phyloP scores from a whole-genome alignment of 2,113 vertebrate genomes.

The Pedetes capensis region DNA sequence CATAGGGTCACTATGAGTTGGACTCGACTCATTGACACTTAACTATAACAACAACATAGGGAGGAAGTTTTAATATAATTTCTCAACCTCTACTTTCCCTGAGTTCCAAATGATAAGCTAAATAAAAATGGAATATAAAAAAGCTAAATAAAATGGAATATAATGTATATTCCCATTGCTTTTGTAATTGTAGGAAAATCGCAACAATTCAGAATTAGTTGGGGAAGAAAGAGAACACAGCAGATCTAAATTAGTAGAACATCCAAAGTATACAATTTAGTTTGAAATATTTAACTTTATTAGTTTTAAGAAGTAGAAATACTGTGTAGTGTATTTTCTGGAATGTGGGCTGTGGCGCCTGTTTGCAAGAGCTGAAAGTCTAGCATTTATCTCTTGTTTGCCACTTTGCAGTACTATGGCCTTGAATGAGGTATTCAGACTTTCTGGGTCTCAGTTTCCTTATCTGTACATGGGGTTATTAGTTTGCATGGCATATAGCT shows the following conservation, averaged over 20 bases:
- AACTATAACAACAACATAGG: too few relatives aligned
- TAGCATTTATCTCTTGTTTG: background rate
- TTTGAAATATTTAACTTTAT: slow-evolving; percentile 6
- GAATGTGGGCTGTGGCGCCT: background rate
- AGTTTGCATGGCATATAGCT: background rate
- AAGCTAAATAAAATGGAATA: background rate
- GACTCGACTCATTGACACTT: too few relatives aligned
- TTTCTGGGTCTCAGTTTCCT: background rate
- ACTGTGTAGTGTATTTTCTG: background rate
- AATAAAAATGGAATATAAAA: too few relatives aligned
- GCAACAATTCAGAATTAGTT: background rate
- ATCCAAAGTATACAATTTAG: background rate
- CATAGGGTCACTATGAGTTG: too few relatives aligned
- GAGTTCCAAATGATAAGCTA: background rate
- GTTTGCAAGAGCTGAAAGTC: background rate
- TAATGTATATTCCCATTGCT: background rate
- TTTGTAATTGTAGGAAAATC: background rate
- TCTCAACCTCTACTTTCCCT: background rate
- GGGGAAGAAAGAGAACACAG: background rate
- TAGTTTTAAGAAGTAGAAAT: background rate
- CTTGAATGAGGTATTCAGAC: background rate
- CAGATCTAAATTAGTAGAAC: background rate
- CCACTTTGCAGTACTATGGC: background rate
- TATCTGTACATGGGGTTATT: background rate
- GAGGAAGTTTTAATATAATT: background rate